These are phyloP conservation scores for Eudemis profundana DNA, from an alignment of 2,888 invertebrate genomes.

Conservation along the genomic window DNA sequence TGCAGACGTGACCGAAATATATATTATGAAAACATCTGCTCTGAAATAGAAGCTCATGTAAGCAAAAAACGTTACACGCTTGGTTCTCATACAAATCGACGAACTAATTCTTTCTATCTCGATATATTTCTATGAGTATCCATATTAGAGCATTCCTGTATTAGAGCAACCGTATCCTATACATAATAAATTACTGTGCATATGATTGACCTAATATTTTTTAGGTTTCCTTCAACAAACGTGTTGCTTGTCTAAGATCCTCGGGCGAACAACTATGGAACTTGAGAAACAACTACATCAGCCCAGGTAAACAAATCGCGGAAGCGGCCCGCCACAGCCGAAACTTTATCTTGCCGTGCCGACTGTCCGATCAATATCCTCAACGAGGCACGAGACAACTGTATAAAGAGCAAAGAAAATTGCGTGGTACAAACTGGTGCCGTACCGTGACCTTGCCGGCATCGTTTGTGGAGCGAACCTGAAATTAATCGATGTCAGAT, in stretches of 20 bases:
- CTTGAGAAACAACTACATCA: constrained; percentile 20
- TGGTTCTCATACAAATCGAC: no score
- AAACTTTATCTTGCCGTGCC: constrained; percentile 44
- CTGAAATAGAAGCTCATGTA: no score
- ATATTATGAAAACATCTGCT: no score
- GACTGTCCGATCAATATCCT: constrained; percentile 51
- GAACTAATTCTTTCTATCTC: no score
- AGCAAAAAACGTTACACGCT: no score
- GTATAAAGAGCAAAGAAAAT: constrained; percentile 64
- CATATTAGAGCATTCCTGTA: no score
- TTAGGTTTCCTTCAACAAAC: no score
- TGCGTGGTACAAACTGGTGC: constrained; percentile 82
- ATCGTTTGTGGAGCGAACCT: constrained; percentile 67
- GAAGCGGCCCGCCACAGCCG: constrained; percentile 30
- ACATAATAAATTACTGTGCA: no score
- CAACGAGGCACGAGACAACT: constrained; percentile 58
- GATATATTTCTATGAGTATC: no score
- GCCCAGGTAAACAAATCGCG: constrained; percentile 19
- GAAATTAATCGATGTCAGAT: constrained; percentile 70
- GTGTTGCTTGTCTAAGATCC: constrained; percentile 3
- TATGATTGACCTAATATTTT: no score
- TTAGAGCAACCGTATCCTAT: no score
- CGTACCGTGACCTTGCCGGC: constrained; percentile 75
- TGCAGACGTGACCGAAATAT: no score
- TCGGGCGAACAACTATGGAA: background rate